Percentiles rank a stretch among this genome's conserved stretches.
Conservation (phyloP, 2,113 vertebrate genomes). For the Deroptyus accipitrinus region DNA sequence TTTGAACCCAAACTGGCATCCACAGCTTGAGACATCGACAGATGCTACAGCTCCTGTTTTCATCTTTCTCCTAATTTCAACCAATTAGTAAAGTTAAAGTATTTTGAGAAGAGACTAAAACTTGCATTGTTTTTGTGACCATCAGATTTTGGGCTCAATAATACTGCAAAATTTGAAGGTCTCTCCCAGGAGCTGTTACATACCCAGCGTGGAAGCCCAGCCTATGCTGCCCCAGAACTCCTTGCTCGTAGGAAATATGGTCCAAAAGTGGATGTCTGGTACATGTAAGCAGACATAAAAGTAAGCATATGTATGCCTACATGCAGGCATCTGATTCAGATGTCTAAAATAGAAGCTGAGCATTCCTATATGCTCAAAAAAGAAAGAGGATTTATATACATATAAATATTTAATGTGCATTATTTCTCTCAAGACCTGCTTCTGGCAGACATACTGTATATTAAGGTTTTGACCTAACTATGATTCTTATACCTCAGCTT, state of each 20-base stretch:
- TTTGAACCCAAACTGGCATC: neutral
- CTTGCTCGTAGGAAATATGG: constrained; percentile 86
- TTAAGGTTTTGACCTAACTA: neutral
- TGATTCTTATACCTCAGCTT: neutral
- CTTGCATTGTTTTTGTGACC: constrained; percentile 2
- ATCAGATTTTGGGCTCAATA: constrained; percentile 87
- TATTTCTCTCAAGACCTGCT: neutral
- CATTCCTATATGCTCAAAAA: neutral
- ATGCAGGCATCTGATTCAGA: neutral
- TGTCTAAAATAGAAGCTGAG: neutral
- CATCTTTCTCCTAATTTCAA: neutral
- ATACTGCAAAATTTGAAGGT: constrained; percentile 78
- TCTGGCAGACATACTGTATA: neutral
- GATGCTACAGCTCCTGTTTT: neutral
- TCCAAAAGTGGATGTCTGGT: constrained; percentile 88
- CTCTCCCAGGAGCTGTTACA: constrained; percentile 82
- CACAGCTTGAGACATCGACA: neutral
- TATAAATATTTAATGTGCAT: neutral
- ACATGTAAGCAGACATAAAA: constrained; percentile 77
- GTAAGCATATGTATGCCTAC: neutral
- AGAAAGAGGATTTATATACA: neutral
- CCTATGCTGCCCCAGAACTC: constrained; percentile 83
- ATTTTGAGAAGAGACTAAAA: neutral
- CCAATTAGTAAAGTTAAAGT: neutral
- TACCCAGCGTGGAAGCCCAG: constrained; percentile 84